These are phyloP conservation scores for Hemichromis elongatus DNA, from an alignment of 2,113 vertebrate genomes.

Conservation along the genomic window DNA sequence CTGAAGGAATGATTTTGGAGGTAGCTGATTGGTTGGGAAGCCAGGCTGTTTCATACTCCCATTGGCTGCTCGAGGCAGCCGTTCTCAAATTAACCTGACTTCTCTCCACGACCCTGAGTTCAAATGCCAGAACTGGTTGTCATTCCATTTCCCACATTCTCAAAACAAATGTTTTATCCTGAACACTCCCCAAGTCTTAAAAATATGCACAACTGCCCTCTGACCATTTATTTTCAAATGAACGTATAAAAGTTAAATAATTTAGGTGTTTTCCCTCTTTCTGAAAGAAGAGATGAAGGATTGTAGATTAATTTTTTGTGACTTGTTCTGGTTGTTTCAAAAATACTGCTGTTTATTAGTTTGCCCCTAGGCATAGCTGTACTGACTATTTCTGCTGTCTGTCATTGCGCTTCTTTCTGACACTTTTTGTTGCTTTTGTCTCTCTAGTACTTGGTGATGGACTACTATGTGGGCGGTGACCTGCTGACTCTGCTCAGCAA, in stretches of 20 bases:
- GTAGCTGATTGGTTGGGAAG: neutral
- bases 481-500: conserved; percentile 97
- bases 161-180: conserved; percentile 48
- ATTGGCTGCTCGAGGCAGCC: neutral
- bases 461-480: conserved; percentile 98
- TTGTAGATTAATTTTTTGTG: neutral
- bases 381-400: neutral
- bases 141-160: conserved; percentile 64
- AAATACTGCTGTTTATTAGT: neutral
- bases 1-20: neutral
- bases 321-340: neutral
- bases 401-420: neutral
- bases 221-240: conserved; percentile 40
- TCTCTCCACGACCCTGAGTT: conserved; percentile 41
- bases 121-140: conserved; percentile 55
- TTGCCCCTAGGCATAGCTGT: neutral
- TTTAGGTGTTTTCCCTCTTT: neutral
- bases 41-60: neutral
- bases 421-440: neutral
- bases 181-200: conserved; percentile 46
- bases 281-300: neutral
- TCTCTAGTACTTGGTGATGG: conserved; percentile 96
- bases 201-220: neutral
- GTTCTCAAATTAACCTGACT: neutral
- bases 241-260: neutral